These are phyloP conservation scores for Drosophila athabasca DNA, from an alignment of 1,140 invertebrate species.

Conservation along the genomic window DNA sequence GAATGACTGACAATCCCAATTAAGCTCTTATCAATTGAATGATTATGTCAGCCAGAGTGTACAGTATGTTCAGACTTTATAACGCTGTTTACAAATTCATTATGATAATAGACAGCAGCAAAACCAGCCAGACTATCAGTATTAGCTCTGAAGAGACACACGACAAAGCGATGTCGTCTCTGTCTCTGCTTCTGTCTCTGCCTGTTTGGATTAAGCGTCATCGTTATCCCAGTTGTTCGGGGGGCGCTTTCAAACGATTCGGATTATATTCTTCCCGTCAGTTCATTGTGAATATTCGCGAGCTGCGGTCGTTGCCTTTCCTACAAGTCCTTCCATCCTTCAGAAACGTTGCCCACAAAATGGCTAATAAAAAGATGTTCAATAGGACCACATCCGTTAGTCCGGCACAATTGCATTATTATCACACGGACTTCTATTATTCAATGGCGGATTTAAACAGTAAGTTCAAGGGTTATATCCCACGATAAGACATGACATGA, in stretches of 20 bases:
- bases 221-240: conserved; percentile 38
- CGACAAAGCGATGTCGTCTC: neutral
- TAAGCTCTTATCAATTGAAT: conserved; percentile 61
- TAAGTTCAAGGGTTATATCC: conserved; percentile 37
- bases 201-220: conserved; percentile 48
- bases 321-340: neutral
- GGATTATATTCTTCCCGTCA: conserved; percentile 46
- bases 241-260: conserved; percentile 19
- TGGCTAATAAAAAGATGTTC: conserved; percentile 46
- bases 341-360: conserved; percentile 13
- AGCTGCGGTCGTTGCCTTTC: conserved; percentile 30
- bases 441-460: conserved; percentile 75
- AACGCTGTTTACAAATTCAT: conserved; percentile 56
- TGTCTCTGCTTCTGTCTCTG: no score
- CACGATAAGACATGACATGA: neutral
- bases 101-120: conserved; percentile 48
- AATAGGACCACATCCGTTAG: conserved; percentile 54
- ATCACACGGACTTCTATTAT: conserved; percentile 79
- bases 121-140: conserved; percentile 22
- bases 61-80: conserved; percentile 45
- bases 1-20: conserved; percentile 30
- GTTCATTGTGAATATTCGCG: conserved; percentile 44
- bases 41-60: neutral
- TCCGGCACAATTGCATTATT: conserved; percentile 70
- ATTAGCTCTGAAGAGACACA: conserved; percentile 28